Percentiles rank a stretch among this genome's conserved stretches.
These are phyloP conservation scores for Synanceia verrucosa DNA, from an alignment of 2,797 vertebrate species.

Conservation along the genomic window DNA sequence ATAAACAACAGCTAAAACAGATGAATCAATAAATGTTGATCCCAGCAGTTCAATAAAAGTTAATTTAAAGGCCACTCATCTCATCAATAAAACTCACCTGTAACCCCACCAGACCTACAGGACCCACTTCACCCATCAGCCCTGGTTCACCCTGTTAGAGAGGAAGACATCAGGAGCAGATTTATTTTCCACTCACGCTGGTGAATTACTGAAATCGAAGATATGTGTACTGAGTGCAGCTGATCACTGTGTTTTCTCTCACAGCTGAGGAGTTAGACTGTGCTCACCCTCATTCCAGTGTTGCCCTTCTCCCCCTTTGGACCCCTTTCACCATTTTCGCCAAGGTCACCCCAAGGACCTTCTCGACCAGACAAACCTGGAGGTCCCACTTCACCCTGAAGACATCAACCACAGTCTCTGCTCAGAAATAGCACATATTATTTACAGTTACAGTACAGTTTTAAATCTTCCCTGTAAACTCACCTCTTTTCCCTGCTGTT, in stretches of 20 bases:
- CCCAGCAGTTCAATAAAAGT: neutral
- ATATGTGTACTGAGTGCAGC: neutral
- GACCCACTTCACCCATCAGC: constrained; percentile 76
- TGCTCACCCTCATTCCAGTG: constrained; percentile 83
- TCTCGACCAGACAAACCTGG: constrained; percentile 81
- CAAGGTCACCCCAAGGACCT: constrained; percentile 81
- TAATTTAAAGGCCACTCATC: neutral
- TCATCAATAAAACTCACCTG: constrained; percentile 61
- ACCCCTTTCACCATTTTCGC: constrained; percentile 81
- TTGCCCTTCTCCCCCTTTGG: constrained; percentile 87
- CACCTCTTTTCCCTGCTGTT: no score
- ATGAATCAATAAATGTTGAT: constrained; percentile 6
- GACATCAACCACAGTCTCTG: constrained; percentile 5
- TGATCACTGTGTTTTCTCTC: no score
- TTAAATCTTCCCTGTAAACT: no score
- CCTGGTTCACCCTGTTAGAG: constrained; percentile 79
- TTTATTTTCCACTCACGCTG: neutral
- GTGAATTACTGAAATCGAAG: neutral
- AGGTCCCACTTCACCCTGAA: constrained; percentile 84
- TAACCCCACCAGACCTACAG: constrained; percentile 71
- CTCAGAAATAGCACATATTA: constrained; percentile 2
- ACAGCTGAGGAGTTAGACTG: neutral
- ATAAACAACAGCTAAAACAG: neutral
- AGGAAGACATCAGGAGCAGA: constrained; percentile 5
- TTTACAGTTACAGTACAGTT: no score